phyloP scores from a whole-genome alignment of 2,113 vertebrate genomes.

The Psilopsiagon aurifrons region DNA sequence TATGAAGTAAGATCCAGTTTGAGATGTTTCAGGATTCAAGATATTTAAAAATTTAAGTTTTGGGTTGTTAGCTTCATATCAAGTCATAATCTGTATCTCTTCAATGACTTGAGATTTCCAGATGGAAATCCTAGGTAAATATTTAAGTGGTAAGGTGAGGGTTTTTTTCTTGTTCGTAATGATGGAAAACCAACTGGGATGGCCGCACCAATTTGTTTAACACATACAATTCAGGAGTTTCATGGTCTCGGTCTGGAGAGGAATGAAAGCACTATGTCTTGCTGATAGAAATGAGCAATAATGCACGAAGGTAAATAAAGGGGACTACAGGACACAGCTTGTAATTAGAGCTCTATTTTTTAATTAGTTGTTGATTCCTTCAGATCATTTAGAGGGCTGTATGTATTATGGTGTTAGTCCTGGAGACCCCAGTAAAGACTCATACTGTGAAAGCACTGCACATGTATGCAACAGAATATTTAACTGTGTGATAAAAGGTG shows the following conservation, averaged over 20 bases:
- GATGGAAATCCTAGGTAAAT: neutral
- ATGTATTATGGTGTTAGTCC: neutral
- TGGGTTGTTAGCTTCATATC: neutral
- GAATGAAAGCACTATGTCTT: neutral
- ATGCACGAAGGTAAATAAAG: neutral
- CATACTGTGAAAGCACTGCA: neutral
- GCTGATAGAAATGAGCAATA: neutral
- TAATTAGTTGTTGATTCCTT: neutral
- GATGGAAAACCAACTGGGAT: neutral
- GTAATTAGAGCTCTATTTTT: neutral
- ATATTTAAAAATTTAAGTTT: neutral
- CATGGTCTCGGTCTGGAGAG: neutral
- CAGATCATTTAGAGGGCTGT: neutral
- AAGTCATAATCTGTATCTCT: neutral
- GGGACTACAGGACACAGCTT: neutral
- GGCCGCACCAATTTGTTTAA: neutral
- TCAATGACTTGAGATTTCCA: neutral
- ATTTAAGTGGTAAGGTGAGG: neutral
- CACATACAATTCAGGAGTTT: neutral
- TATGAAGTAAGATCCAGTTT: neutral
- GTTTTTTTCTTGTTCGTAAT: neutral
- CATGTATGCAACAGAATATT: neutral
- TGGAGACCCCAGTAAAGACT: neutral
- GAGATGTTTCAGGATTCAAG: neutral
- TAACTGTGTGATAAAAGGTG: neutral